phyloP scores from a whole-genome alignment of 2,797 vertebrate genomes.

The Labeo calbasu region DNA sequence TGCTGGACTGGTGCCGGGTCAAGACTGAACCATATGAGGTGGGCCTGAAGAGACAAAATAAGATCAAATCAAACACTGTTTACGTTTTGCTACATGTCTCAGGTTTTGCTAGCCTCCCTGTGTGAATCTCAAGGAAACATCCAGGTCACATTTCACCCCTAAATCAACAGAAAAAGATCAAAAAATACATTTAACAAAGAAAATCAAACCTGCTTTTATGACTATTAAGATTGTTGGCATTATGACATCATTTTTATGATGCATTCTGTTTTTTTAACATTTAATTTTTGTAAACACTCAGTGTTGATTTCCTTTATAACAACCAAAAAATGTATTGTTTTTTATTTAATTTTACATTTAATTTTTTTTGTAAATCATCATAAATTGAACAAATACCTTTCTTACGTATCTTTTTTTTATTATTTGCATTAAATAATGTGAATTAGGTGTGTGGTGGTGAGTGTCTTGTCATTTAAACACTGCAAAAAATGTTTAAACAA shows the following conservation, averaged over 20 bases:
- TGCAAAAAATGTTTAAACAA: background rate
- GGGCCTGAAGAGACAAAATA: constrained; percentile 43
- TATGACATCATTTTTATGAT: background rate
- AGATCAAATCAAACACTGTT: background rate
- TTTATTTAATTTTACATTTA: background rate
- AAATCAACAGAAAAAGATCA: background rate
- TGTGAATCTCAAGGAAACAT: background rate
- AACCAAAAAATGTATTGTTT: background rate
- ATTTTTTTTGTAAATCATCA: background rate
- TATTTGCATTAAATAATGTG: background rate
- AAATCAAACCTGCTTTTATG: background rate
- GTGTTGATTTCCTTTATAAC: background rate
- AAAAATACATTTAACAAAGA: background rate
- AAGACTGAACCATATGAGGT: constrained; percentile 98
- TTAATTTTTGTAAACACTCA: background rate
- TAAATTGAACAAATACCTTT: background rate
- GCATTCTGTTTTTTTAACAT: background rate
- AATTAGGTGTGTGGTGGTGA: background rate
- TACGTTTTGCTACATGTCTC: background rate
- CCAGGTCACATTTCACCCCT: background rate
- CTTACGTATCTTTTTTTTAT: background rate
- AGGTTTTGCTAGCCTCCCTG: background rate
- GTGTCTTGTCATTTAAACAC: background rate
- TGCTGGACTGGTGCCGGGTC: constrained; percentile 96
- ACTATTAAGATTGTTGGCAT: background rate